phyloP scores from a whole-genome alignment of 2,797 vertebrate genomes.

The Xiphorhynchus erythropygius region DNA sequence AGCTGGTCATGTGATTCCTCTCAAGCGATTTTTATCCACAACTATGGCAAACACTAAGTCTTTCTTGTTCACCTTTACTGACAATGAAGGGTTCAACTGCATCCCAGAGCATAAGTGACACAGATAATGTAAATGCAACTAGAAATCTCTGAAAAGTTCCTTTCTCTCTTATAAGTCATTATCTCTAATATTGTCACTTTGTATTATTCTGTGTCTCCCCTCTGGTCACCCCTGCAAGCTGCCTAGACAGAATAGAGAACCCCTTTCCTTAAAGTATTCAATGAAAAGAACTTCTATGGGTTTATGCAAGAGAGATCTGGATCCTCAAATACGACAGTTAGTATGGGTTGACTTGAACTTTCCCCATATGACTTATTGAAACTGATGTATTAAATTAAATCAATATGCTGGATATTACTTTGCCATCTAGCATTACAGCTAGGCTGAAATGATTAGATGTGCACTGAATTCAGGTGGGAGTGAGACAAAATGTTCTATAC shows the following conservation, averaged over 20 bases:
- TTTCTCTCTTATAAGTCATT: not conserved
- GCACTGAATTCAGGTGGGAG: slow-evolving; percentile 21
- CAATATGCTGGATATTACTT: not conserved
- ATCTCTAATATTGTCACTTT: not conserved
- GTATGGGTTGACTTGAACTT: not conserved
- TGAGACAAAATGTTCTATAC: not conserved
- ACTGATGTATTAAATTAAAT: slow-evolving; percentile 16
- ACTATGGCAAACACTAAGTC: not conserved
- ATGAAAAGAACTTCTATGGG: not conserved
- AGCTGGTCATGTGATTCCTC: not conserved
- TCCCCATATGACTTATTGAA: not conserved
- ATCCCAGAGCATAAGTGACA: not conserved
- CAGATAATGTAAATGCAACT: not conserved
- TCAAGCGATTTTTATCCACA: slow-evolving; percentile 3
- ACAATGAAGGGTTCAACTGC: not conserved
- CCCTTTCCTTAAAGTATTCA: not conserved
- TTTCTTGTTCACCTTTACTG: slow-evolving; percentile 1
- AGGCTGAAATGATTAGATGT: not conserved
- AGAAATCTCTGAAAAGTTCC: not conserved
- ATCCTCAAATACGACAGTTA: not conserved
- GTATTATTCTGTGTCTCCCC: not conserved
- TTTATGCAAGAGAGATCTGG: not conserved
- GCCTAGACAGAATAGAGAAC: not conserved
- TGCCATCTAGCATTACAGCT: not conserved
- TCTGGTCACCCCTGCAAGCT: not conserved